A percentile compares a stretch with the other conserved stretches of the same genome.
These are phyloP conservation scores for Herpetotheres cachinnans DNA, from an alignment of 2,113 vertebrate genomes.

Conservation along the genomic window DNA sequence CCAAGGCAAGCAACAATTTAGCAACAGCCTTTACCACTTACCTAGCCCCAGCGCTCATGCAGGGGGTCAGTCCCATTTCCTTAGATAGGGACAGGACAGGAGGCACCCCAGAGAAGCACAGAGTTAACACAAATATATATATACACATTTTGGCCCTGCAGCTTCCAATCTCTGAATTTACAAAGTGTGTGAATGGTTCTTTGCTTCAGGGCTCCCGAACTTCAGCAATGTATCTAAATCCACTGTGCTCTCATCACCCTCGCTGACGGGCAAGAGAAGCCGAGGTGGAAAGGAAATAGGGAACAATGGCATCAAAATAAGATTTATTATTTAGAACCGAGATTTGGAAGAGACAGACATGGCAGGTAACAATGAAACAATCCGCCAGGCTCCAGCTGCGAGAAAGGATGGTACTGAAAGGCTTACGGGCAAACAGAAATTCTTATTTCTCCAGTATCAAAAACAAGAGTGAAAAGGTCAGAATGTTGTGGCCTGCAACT, in stretches of 20 bases:
- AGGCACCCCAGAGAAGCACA: neutral
- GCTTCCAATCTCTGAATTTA: neutral
- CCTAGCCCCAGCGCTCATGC: neutral
- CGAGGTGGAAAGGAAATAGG: neutral
- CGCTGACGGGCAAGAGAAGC: neutral
- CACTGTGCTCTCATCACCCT: neutral
- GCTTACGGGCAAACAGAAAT: neutral
- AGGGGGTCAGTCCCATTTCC: neutral
- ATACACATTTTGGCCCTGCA: neutral
- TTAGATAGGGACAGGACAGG: neutral
- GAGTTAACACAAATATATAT: neutral
- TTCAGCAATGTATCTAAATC: neutral
- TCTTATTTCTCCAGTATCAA: neutral
- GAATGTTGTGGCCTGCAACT: neutral
- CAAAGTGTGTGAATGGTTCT: neutral
- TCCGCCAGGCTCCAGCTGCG: neutral
- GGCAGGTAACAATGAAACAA: neutral
- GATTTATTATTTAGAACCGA: constrained; percentile 55
- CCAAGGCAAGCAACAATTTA: neutral
- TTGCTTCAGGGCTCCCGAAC: neutral
- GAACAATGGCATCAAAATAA: constrained; percentile 41
- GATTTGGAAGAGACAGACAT: constrained; percentile 42
- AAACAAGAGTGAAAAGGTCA: neutral
- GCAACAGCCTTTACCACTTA: neutral
- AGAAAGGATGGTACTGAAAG: neutral